Evolutionary conservation across 2,797 vertebrate genomes (phyloP).

Genomic region (Onychomys arenicola): DNA sequence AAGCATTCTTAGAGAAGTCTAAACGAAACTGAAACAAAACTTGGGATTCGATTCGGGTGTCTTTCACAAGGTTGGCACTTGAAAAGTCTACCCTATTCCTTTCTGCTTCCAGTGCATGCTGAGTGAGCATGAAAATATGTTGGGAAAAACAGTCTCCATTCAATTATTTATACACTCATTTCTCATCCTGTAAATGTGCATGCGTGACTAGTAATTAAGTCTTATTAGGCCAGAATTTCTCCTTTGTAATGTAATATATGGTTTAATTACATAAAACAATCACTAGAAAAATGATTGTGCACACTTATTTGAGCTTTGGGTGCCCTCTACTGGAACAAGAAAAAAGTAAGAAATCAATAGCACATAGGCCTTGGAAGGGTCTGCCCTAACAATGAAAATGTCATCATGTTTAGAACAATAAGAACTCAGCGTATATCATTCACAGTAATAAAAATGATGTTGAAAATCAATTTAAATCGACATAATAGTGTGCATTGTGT

Average conservation of each 20-base stretch:
- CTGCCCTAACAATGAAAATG: background rate
- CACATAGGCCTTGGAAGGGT: background rate
- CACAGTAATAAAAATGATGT: background rate
- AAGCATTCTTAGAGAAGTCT: conserved; percentile 5
- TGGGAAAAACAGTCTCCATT: background rate
- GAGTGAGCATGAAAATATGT: background rate
- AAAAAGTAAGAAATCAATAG: conserved; percentile 65
- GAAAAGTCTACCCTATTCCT: conserved; percentile 30
- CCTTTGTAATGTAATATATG: conserved; percentile 44
- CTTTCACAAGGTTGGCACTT: background rate
- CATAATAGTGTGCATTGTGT: background rate
- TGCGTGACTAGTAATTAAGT: conserved; percentile 12
- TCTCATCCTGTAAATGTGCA: conserved; percentile 9
- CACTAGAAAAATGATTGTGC: conserved; percentile 42
- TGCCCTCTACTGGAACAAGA: conserved; percentile 88
- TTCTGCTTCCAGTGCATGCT: background rate
- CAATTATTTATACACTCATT: background rate
- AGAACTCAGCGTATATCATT: background rate
- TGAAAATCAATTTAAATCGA: background rate
- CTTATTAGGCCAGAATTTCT: conserved; percentile 32
- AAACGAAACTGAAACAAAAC: background rate
- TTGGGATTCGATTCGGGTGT: background rate
- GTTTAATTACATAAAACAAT: conserved; percentile 77
- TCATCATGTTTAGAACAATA: background rate
- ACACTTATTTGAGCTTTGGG: conserved; percentile 85